Conservation (phyloP, 2,797 vertebrate species). For the Xerus rutilus region DNA sequence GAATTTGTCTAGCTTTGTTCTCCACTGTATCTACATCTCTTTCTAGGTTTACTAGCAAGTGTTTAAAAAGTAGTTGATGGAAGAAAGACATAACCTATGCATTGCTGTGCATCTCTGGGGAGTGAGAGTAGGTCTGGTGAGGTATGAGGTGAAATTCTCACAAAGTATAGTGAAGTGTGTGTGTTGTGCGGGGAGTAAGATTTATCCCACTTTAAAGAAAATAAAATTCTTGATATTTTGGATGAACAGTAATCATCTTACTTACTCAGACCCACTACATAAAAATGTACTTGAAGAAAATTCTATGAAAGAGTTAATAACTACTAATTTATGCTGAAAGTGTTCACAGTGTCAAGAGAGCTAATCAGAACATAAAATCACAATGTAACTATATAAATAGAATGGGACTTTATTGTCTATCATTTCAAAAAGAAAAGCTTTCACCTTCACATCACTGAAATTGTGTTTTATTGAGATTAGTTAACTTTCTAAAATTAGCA, state of each 20-base stretch:
- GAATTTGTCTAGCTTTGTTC: background rate
- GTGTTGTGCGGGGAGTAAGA: background rate
- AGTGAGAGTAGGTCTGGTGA: background rate
- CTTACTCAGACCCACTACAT: background rate
- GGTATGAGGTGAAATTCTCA: background rate
- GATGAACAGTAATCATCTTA: background rate
- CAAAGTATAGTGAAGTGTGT: background rate
- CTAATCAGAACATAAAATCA: constrained; percentile 16
- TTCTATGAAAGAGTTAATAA: background rate
- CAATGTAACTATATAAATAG: background rate
- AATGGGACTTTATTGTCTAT: constrained; percentile 1
- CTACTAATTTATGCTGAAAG: background rate
- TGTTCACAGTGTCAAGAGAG: background rate
- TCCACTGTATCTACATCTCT: background rate
- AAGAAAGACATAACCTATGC: background rate
- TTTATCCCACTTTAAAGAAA: background rate
- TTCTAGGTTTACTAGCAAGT: background rate
- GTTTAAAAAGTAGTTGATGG: background rate
- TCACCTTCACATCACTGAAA: background rate
- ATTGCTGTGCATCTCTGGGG: background rate
- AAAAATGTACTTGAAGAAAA: background rate
- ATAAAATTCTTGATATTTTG: background rate
- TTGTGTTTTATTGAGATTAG: background rate
- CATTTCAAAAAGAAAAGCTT: background rate
- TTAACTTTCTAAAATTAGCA: constrained; percentile 26